Conservation (phyloP, 2,113 vertebrate species). For the Corythornis madagascariensis region DNA sequence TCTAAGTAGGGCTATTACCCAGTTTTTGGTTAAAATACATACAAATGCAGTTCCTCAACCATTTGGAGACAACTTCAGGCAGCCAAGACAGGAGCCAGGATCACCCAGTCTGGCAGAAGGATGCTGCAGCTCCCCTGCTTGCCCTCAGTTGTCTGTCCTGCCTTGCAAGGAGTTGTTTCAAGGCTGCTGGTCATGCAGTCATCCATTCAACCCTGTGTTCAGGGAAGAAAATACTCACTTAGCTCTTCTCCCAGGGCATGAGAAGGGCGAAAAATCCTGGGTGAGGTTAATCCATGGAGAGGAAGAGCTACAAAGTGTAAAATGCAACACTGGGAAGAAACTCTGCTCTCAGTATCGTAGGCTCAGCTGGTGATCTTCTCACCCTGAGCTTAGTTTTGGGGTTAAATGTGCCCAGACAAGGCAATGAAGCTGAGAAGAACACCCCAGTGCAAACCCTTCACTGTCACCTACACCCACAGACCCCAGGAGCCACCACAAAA, state of each 20-base stretch:
- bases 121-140: not conserved
- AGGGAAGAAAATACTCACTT: not conserved
- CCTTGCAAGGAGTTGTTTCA: not conserved
- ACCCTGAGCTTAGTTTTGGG: not conserved
- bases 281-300: not conserved
- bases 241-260: not conserved
- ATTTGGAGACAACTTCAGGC: not conserved
- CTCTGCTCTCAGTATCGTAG: not conserved
- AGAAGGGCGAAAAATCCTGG: not conserved
- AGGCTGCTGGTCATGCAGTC: not conserved
- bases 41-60: fast-evolving
- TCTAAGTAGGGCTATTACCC: not conserved
- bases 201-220: not conserved
- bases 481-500: not conserved
- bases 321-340: fast-evolving
- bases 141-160: fast-evolving
- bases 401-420: not conserved
- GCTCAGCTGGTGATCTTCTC: not conserved
- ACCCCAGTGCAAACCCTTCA: not conserved
- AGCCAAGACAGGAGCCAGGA: not conserved
- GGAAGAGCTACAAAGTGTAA: not conserved
- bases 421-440: not conserved
- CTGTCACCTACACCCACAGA: too few relatives aligned
- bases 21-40: not conserved
- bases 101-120: not conserved